Base-by-base conservation (phyloP, 2,113 vertebrate species). In the Syngnathoides biaculeatus region DNA sequence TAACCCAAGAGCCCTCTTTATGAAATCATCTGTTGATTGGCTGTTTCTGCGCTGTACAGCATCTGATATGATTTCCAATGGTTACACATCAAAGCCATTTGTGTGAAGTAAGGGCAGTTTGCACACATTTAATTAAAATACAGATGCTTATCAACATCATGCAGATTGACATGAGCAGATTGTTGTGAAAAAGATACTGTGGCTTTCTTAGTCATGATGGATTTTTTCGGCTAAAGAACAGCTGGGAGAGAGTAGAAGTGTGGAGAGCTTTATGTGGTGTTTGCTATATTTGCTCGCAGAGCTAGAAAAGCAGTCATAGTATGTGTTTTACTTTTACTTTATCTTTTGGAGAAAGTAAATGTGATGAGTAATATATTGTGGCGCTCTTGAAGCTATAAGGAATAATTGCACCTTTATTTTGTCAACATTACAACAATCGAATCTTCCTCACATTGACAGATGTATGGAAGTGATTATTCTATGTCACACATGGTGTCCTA, bases 121-220 rank as follows among this genome's bases (percentile, higher is more conserved):
- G 87, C 88, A 88, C 87, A 85, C 81, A 24, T 89, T 90, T 78
- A 88, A 90, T 91, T 88, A 91, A 91, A 91, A 91, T 84, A 87
- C 69, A 83, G 90, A 92, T 91, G 82, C 86, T 73, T 90, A 92
- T 93, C 92, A 27, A 64, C 78, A 75, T 86, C 83, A 86, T 62
- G 80, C 83, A 85, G 88, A 92, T 89, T 89, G 90, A 91, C 83
- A 66, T 39, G 82, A 91, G 84, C 80, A 71, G 87, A 88, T 73
- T 89, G 89, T 89, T 92, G 87, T 88, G 90, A 91, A 92, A 93
- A 75, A 86, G 89, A 93, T 91, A 91, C 85, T 8, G 68, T 15
- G 71, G 83, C 89, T 89, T 88, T 90, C 90, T 76, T 83, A 82
- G 81, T 80, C 85, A 82, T 88, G 88, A 87, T 90, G 78, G 91